Evolutionary conservation across 2,113 vertebrate species (phyloP), one percentile per base, ranked within the genome.

Genomic region (Corynorhinus townsendii): DNA sequence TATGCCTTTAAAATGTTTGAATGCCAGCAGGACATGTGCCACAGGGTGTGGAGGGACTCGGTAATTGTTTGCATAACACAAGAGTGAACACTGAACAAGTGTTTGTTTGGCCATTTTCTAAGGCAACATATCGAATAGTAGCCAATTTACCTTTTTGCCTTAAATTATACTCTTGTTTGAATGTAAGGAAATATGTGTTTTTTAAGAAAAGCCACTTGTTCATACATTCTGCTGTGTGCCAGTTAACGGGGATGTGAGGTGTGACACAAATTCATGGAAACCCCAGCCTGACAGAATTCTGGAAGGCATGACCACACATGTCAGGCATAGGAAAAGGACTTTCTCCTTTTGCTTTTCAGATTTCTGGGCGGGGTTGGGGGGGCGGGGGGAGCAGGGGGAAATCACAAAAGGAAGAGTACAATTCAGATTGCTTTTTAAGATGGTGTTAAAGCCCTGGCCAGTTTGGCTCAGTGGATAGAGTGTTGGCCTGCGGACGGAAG

Each of bases 21-120:
- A 80, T 56, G 19, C 19, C 33, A n/a, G 7, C 2, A 84, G 35
- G 26, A 1, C 47, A 28, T 38, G 59, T 49, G 7, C 40, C 20
- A 35, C 11, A 17, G 9, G 12, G 17, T 90, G 8, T 49, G 19
- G 26, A 47, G 11, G 35, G 7, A 89, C 6, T 30, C 33, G 79
- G 2, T 47, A 30, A 47, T 35, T 28, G 10, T 38, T 84, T 88
- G 20, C 66, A 75, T 15, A 79, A 56, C 81, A 56, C 30, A 15
- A 15, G 9, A 54, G 5, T 45, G 5, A 47, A 43, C 26, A 62
- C 38, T 66, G 15, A 45, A 43, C 22, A 83, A 47, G 71, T 30
- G 12, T 66, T 77, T 45, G 40, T 75, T 82, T 72, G 75, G 26
- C 30, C 35, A 49, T 75, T 96, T 91, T 92, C 52, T 90, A 84